A percentile compares a stretch with the other conserved stretches of the same genome.
These are phyloP conservation scores for Lasaia peninsularis DNA, from an alignment of 1,140 invertebrate genomes.

Conservation along the genomic window DNA sequence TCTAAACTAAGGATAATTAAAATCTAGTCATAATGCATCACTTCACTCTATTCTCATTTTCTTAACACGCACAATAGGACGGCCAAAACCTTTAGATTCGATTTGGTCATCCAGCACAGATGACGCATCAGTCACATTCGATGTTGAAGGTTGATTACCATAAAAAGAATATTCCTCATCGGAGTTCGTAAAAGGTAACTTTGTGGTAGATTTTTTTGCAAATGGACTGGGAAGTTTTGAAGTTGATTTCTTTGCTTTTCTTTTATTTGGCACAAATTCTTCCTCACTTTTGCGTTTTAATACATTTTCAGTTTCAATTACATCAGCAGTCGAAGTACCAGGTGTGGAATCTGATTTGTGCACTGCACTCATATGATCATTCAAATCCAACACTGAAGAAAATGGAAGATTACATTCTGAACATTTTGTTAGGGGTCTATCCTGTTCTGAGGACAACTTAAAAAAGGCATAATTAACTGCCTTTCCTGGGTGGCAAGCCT, in stretches of 20 bases:
- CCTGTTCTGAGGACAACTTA: slow-evolving; percentile 26
- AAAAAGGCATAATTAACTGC: slow-evolving; percentile 35
- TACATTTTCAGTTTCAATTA: background rate
- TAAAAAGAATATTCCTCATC: slow-evolving; percentile 45
- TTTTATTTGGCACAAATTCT: slow-evolving; percentile 23
- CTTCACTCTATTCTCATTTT: background rate
- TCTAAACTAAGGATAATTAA: background rate
- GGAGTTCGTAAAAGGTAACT: slow-evolving; percentile 33
- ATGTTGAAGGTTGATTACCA: slow-evolving; percentile 33
- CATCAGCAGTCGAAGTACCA: slow-evolving; percentile 15
- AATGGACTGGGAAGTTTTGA: slow-evolving; percentile 41
- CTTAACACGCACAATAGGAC: background rate
- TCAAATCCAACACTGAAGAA: slow-evolving; percentile 39
- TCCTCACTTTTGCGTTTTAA: slow-evolving; percentile 27
- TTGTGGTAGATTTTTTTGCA: slow-evolving; percentile 58
- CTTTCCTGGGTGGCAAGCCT: slow-evolving; percentile 24
- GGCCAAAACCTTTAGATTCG: too few species aligned
- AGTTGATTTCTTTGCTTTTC: slow-evolving; percentile 54
- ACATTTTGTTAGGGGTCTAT: slow-evolving; percentile 21
- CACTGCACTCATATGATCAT: slow-evolving; percentile 23
- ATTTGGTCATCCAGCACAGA: too few species aligned
- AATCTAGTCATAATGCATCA: background rate
- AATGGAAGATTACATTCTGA: slow-evolving; percentile 29
- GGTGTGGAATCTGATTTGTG: background rate
- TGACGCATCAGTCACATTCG: slow-evolving; percentile 31